Conservation (phyloP, 2,888 invertebrate genomes). For the Calameuta idolon region DNA sequence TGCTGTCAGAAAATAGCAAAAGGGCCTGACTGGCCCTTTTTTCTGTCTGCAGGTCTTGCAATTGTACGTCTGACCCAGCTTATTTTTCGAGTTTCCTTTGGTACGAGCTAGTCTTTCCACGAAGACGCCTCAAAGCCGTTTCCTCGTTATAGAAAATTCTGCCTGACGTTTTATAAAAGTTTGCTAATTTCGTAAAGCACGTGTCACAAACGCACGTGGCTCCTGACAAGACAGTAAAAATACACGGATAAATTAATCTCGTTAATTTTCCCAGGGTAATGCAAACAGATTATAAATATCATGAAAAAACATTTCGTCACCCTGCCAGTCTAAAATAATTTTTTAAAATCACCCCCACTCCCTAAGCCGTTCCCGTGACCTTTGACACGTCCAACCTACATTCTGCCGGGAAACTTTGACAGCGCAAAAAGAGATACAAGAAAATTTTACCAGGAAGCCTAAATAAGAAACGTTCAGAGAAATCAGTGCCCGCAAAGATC, state of each 20-base stretch:
- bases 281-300: background rate
- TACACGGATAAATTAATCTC: background rate
- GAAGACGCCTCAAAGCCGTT: slow-evolving; percentile 13
- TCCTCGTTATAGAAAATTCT: slow-evolving; percentile 6
- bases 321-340: background rate
- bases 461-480: background rate
- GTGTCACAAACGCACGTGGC: background rate
- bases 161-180: slow-evolving; percentile 16
- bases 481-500: background rate
- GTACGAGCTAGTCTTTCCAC: background rate
- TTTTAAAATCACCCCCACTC: background rate
- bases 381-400: background rate
- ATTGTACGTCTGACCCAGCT: slow-evolving; percentile 18
- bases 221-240: fast-evolving
- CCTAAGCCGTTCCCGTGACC: background rate
- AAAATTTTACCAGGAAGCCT: background rate
- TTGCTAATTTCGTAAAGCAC: slow-evolving; percentile 14
- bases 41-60: slow-evolving; percentile 5
- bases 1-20: slow-evolving; percentile 11
- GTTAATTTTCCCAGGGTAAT: background rate
- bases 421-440: background rate
- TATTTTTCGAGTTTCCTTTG: background rate
- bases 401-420: background rate
- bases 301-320: background rate
- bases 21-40: slow-evolving; percentile 11